Evolutionary conservation across 2,113 vertebrate species (phyloP), one percentile per base, ranked within the genome.

Genomic region (Tichodroma muraria): DNA sequence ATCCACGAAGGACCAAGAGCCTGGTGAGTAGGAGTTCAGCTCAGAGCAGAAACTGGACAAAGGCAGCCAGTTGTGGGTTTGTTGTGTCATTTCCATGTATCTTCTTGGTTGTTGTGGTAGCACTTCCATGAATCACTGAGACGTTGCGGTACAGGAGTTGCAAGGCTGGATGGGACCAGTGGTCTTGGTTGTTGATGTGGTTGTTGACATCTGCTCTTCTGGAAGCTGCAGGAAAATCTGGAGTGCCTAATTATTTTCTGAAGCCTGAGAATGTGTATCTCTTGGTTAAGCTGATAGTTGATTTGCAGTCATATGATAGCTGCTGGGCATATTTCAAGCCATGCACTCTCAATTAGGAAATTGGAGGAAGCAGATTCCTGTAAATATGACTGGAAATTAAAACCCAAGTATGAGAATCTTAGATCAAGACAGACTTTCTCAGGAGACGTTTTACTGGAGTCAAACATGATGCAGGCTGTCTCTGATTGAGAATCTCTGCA

Each of bases 11-110:
- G 98, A 98, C 89, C 89, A 63, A 25, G 98, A 98, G 61, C 97
- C 97, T 63, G 98, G 99, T 99, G 97, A 98, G 98, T 97, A 66
- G 42, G 31, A 90, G 69, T 53, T 52, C 50, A 28, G 11, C 49
- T 69, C 54, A 12, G 68, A 54, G 68, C 47, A 22, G 27, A 83
- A 59, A 17, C 44, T 23, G 83, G 31, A 86, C 54, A 28, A 10
- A 6, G 30, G 42, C 57, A 80, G 61, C 45, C 37, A 50, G 27
- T 6, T 87, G 49, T 75, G 73, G 50, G 52, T 90, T 92, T 80
- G 23, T 61, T 71, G 52, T 44, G 44, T 61, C 37, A 70, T 91
- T 93, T 80, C 64, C 20, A 2, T 27, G 38, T 77, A 11, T 89
- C 42, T n/a, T 59, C 25, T 24, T 57, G 52, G 65, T 75, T 69